Evolutionary conservation across 2,797 vertebrate genomes (phyloP).

Genomic region (Poliocrania exsul): DNA sequence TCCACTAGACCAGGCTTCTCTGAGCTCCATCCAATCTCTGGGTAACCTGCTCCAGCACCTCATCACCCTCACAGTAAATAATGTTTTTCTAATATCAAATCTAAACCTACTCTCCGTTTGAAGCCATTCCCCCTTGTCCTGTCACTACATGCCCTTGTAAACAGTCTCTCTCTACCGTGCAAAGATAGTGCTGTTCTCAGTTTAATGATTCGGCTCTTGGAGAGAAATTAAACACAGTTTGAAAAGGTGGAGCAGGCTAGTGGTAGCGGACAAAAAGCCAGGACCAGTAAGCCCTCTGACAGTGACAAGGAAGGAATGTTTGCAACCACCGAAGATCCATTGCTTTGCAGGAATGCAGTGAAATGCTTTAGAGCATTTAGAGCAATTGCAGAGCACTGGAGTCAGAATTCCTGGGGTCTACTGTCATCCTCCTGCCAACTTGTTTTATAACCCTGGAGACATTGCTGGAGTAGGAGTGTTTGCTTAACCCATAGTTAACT

Average conservation of each 20-base stretch:
- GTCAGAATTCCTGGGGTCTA: neutral
- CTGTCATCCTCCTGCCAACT: neutral
- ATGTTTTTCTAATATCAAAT: neutral
- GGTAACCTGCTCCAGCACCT: neutral
- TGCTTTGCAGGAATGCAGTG: neutral
- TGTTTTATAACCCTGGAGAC: slow-evolving; percentile 2
- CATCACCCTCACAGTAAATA: neutral
- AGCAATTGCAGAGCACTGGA: neutral
- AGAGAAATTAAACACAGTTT: neutral
- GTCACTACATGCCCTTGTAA: neutral
- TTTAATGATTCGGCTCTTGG: neutral
- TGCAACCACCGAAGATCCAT: neutral
- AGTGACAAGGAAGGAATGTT: neutral
- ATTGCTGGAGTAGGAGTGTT: neutral
- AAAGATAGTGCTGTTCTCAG: neutral
- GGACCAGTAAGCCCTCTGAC: neutral
- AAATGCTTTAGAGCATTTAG: neutral
- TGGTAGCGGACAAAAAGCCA: neutral
- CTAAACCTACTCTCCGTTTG: neutral
- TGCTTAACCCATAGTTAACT: slow-evolving; percentile 7
- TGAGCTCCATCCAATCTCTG: neutral
- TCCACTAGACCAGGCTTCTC: neutral
- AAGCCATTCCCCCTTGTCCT: neutral
- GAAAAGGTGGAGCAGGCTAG: neutral
- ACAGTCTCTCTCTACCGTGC: neutral